Base-by-base conservation (phyloP, 1,140 invertebrate genomes). In the Drosophila paulistorum region DNA sequence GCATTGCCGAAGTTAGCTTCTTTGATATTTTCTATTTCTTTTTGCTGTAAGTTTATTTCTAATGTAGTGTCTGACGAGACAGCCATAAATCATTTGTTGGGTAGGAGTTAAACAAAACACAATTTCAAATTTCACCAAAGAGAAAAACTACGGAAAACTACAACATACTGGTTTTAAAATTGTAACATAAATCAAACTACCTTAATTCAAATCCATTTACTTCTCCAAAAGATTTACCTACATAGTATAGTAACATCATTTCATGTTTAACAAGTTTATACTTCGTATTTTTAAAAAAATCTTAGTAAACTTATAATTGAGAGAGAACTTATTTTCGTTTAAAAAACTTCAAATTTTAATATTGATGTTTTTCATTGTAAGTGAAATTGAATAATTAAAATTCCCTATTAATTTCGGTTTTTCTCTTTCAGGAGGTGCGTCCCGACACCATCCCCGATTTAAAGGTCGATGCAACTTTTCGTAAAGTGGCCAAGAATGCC, bases 401-500 rank as follows among this genome's bases (percentile, higher is more conserved):
- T 42, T 14, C 17, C 17, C 7, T 4, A 26, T 57, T 41, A n/a
- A n/a, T 45, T 30, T 11, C 0, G 0, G n/a, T 55, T 7, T 11
- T 55, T 14, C 5, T 7, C 17, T 57, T 39, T 39, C 33, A 91
- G 90, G 90, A 91, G 77, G 68, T 91, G 10, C 75, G 74, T n/a
- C 90, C 90, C n/a, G 81, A 91, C 41, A 79, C 90, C 13, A 91
- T 91, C 83, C 77, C 81, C 61, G 77, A 93, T 68, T 60, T 94
- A 73, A 87, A 93, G 83, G 83, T 94, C 73, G 94, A 94, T 79
- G 90, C 93, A 10, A 94, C 94, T 51, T 97, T 97, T 86, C 95
- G 95, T 66, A 96, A 95, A 65, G 95, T 97, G 33, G 94, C 95
- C 0, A 95, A 95, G 76, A 95, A 95, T 91, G 94, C 94, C 65